phyloP scores from a whole-genome alignment of 2,797 vertebrate genomes.

The Enteromius anoplus region DNA sequence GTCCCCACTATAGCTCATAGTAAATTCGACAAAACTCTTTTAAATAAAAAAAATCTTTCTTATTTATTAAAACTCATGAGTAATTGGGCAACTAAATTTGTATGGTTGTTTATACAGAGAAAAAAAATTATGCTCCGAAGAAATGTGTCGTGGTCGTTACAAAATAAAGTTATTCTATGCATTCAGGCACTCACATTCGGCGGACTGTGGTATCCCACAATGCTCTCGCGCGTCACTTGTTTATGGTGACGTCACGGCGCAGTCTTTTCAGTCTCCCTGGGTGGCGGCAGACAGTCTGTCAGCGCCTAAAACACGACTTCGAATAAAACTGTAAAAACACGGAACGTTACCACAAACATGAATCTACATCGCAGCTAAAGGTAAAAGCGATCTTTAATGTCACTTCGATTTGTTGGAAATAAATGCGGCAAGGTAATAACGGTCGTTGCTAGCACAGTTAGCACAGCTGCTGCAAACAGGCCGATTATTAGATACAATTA shows the following conservation, averaged over 20 bases:
- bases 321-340: background rate
- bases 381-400: background rate
- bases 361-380: background rate
- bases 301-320: constrained; percentile 22
- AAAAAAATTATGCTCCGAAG: background rate
- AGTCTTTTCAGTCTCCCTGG: constrained; percentile 52
- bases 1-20: background rate
- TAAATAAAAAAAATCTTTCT: background rate
- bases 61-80: background rate
- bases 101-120: background rate
- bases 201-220: constrained; percentile 72
- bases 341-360: background rate
- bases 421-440: background rate
- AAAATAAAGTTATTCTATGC: background rate
- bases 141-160: background rate
- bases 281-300: constrained; percentile 55
- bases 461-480: constrained; percentile 17
- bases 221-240: constrained; percentile 69
- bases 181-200: constrained; percentile 32
- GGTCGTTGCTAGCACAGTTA: constrained; percentile 16
- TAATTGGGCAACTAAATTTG: background rate
- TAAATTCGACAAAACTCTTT: background rate
- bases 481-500: background rate
- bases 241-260: constrained; percentile 72
- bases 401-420: background rate